Evolutionary conservation across 2,113 vertebrate genomes (phyloP).

Genomic region (Gambusia holbrooki): DNA sequence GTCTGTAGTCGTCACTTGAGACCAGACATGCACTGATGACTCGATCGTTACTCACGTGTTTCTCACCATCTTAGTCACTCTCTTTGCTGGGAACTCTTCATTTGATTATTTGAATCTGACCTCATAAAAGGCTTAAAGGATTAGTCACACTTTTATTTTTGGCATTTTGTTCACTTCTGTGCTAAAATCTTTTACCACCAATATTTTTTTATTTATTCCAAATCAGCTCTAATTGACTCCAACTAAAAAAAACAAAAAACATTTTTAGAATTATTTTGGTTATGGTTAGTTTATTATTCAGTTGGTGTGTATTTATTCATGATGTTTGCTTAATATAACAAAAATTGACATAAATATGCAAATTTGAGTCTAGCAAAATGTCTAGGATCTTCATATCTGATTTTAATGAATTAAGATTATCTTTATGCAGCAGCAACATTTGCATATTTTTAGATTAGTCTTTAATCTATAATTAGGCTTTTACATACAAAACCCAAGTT

Average conservation of each 20-base stretch:
- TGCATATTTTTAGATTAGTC: neutral
- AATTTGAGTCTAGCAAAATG: neutral
- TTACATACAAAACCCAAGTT: neutral
- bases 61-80: conserved; percentile 60
- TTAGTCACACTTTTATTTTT: neutral
- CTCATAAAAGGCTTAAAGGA: conserved; percentile 17
- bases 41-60: conserved; percentile 51
- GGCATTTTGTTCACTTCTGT: neutral
- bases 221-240: too few species aligned
- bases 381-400: neutral
- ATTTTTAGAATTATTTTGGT: too few species aligned
- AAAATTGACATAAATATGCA: too few species aligned
- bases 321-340: too few species aligned
- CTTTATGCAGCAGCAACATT: neutral
- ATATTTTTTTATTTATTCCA: too few species aligned
- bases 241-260: too few species aligned
- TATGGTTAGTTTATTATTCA: too few species aligned
- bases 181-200: neutral
- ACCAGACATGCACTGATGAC: conserved; percentile 48
- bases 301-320: too few species aligned
- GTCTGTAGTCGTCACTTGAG: conserved; percentile 1
- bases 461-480: neutral
- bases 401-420: neutral
- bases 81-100: conserved; percentile 56
- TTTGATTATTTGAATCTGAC: conserved; percentile 7